A percentile compares a stretch with the other conserved stretches of the same genome.
Conservation (phyloP, 2,888 invertebrate genomes). For the Pterostichus niger region DNA sequence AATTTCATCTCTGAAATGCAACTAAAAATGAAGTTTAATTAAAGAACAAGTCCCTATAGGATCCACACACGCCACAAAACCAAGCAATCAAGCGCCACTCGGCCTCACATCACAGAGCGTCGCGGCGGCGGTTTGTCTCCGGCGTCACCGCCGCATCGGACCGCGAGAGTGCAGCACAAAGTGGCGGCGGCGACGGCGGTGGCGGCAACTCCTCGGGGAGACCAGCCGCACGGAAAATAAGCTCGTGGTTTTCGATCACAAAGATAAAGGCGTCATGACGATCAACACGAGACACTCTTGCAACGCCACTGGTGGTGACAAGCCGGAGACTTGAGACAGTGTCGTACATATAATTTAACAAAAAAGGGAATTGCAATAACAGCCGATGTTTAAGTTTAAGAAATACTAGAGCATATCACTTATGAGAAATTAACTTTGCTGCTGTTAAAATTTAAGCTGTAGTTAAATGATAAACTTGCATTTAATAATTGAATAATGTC, state of each 20-base stretch:
- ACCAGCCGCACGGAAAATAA: slow-evolving; percentile 64
- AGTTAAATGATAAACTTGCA: no score
- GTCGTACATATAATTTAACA: no score
- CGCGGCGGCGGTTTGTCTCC: slow-evolving; percentile 4
- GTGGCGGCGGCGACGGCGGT: slow-evolving; percentile 20
- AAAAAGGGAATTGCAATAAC: no score
- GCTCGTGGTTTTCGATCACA: slow-evolving; percentile 63
- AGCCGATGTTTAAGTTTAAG: no score
- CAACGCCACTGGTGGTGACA: no score
- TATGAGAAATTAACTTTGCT: no score
- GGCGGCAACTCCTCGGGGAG: slow-evolving; percentile 49
- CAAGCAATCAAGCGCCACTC: slow-evolving; percentile 31
- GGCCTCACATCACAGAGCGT: slow-evolving; percentile 6
- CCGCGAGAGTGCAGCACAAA: slow-evolving; percentile 42
- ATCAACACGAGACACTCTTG: slow-evolving; percentile 39
- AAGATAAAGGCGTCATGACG: slow-evolving; percentile 63
- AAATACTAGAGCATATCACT: no score
- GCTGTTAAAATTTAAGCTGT: no score
- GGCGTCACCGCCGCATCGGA: background rate
- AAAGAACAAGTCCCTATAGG: slow-evolving; percentile 25
- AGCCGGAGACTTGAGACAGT: no score
- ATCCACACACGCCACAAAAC: slow-evolving; percentile 20
- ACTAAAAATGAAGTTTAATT: slow-evolving; percentile 45
- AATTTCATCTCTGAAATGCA: slow-evolving; percentile 1
- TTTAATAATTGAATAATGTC: no score